phyloP scores from a whole-genome alignment of 1,140 invertebrate genomes.

The Diabrotica undecimpunctata region DNA sequence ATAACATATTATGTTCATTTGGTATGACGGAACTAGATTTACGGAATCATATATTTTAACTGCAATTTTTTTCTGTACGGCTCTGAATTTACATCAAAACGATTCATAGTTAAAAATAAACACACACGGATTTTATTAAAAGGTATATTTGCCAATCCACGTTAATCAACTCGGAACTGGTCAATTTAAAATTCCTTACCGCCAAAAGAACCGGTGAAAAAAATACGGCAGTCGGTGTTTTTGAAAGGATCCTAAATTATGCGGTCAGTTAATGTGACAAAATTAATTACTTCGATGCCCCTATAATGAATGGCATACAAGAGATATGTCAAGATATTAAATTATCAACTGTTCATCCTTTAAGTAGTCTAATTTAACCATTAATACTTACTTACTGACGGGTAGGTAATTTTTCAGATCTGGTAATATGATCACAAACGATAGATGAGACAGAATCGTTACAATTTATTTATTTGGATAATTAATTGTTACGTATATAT shows the following conservation, averaged over 20 bases:
- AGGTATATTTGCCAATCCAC: background rate
- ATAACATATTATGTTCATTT: too few species aligned
- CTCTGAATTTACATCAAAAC: too few species aligned
- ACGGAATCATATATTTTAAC: too few species aligned
- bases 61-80: too few species aligned
- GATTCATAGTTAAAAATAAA: background rate
- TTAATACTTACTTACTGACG: background rate
- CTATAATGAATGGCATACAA: background rate
- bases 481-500: too few species aligned
- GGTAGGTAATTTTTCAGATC: background rate
- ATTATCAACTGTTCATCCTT: background rate
- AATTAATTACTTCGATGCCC: background rate
- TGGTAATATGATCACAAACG: too few species aligned
- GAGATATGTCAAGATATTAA: constrained; percentile 2
- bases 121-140: background rate
- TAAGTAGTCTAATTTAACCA: background rate
- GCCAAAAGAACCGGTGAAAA: background rate
- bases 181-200: background rate
- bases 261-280: constrained; percentile 1
- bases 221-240: background rate
- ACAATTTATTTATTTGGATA: too few species aligned
- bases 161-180: background rate
- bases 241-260: background rate
- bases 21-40: too few species aligned
- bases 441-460: too few species aligned